Conservation (phyloP, 30 jellyfish, hydroid and myxozoan species). For the Haliclystus octoradiatus region DNA sequence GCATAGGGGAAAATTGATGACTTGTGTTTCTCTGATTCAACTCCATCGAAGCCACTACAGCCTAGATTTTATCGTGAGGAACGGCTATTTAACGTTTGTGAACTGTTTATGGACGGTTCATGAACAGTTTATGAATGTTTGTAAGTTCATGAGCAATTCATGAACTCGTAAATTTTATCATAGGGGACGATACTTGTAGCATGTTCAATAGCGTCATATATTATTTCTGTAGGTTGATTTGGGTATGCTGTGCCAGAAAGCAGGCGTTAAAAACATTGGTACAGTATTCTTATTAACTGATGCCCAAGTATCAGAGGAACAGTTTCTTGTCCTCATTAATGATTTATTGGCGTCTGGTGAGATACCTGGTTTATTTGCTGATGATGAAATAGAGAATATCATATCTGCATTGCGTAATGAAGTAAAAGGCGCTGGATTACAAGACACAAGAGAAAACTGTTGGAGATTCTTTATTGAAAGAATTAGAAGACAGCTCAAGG, state of each 20-base stretch:
- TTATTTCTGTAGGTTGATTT: conserved; percentile 77
- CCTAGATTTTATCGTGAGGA: too few species aligned
- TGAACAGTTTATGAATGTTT: too few species aligned
- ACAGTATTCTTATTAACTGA: conserved; percentile 87
- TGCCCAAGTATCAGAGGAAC: conserved; percentile 96
- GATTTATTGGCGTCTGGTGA: conserved; percentile 97
- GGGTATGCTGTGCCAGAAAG: conserved; percentile 86
- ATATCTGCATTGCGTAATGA: conserved; percentile 79
- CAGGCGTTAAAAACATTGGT: conserved; percentile 95
- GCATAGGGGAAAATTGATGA: too few species aligned
- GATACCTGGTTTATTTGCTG: conserved; percentile 90
- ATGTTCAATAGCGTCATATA: too few species aligned
- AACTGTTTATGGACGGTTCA: too few species aligned
- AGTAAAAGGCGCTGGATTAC: conserved; percentile 95
- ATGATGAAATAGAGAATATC: conserved; percentile 90
- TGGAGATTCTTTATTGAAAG: conserved; percentile 92
- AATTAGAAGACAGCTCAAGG: conserved; percentile 92
- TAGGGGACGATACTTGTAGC: too few species aligned
- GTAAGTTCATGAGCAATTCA: too few species aligned
- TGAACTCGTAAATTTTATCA: too few species aligned
- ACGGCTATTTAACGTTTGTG: too few species aligned
- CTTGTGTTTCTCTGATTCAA: too few species aligned
- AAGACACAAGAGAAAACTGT: conserved; percentile 95
- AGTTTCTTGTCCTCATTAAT: conserved; percentile 79
- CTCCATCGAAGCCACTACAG: too few species aligned